Evolutionary conservation across 2,113 vertebrate genomes (phyloP), one percentile per base, ranked within the genome.

Genomic region (Aramus guarauna): DNA sequence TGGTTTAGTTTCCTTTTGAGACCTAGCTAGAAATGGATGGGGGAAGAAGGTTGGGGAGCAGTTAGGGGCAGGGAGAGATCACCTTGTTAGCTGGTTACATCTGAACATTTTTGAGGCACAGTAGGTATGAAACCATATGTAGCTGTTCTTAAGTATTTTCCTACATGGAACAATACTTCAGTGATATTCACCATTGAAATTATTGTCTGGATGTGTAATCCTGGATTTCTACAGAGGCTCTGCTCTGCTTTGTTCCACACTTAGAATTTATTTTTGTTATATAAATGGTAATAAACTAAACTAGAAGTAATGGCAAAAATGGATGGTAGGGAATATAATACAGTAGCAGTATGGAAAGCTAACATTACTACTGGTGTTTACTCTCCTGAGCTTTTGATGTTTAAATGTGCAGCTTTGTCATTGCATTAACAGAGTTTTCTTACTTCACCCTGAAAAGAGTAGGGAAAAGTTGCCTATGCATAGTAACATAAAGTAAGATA

Each of bases 111-210:
- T 11, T 24, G 41, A 43, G 50, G 30, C 27, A 53, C 36, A 12
- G 32, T 2, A 7, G 18, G 6, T n/a, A 3, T 5, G 36, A 11
- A 75, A 52, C 15, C 8, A 2, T 10, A 24, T 2, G 19, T 18
- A 12, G 5, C 56, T 75, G 41, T 14, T 62, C 39, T 79, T 60
- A 55, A 71, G 45, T 55, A 39, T 47, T 76, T 43, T 72, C 60
- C 59, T 64, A 15, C 13, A 10, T 68, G 23, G 39, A 68, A 39
- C 7, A 26, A 22, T n/a, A 55, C 21, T n/a, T 66, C 12, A 47
- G 8, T 37, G 32, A 10, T 64, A 58, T 60, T 58, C 30, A 43
- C 15, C 16, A 15, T 11, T 37, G 16, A 64, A 81, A 73, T 39
- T 29, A 56, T n/a, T 18, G 27, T 60, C 59, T 72, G 55, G 14